Base-by-base conservation (phyloP, 2,888 invertebrate species). In the Cephalotes varians region DNA sequence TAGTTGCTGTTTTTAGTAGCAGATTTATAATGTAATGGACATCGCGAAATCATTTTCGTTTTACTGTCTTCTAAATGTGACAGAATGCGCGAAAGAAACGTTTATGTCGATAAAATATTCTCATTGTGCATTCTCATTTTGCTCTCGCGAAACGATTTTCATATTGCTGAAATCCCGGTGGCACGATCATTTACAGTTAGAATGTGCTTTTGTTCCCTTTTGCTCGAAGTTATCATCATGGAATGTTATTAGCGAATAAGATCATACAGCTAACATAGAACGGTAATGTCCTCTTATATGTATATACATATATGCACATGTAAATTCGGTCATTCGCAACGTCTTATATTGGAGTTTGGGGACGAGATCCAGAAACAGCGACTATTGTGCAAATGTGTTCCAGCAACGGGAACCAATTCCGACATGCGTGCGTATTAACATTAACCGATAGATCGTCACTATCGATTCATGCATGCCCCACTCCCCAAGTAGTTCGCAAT, bases 321-420 rank as follows among this genome's bases (percentile, higher is more conserved):
- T 69, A 88, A 85, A 88, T 85, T 87, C 64, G 86, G 34, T 84
- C 76, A 65, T 86, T 85, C 82, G 47, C 65, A 37, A 56, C 72
- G 49, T 49, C 76, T 47, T 71, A 72, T 58, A 82, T 64, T 71
- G 56, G 65, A 62, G 65, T 72, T 77, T 56, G 64, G 77, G 82
- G 82, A 86, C 79, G 47, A 64, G 62, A 85, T 82, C 85, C 83
- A 77, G 37, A 47, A 56, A 76, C 81, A 73, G 87, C 64, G 28
- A 31, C 51, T 77, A 86, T 89, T 86, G 84, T 81, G 86, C 69
- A 84, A 87, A 83, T 84, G 62, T 62, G 51, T 58, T 56, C 56
- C 73, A 81, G 86, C 88, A 90, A 88, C 69, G 49, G 71, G 64
- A 71, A 86, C 77, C 86, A 83, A 86, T 88, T 80, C 83, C 73